phyloP scores from a whole-genome alignment of 2,113 vertebrate species.

The Raja brachyura region DNA sequence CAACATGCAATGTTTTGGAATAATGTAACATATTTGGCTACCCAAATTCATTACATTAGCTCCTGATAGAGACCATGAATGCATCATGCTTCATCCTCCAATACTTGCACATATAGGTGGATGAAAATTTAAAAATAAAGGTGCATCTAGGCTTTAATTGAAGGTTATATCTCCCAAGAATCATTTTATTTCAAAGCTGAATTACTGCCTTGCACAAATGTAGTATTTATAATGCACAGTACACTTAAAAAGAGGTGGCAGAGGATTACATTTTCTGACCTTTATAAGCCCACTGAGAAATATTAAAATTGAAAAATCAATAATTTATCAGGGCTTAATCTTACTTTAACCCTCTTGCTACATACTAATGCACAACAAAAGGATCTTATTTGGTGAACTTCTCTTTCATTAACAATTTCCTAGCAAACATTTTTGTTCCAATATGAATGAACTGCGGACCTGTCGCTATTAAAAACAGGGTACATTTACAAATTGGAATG shows the following conservation, averaged over 20 bases:
- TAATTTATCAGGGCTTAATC: background rate
- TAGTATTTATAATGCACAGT: background rate
- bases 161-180: background rate
- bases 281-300: background rate
- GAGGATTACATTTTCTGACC: background rate
- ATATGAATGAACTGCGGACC: background rate
- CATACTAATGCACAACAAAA: background rate
- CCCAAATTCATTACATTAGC: background rate
- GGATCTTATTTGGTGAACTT: background rate
- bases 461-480: background rate
- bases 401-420: background rate
- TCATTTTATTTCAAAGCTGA: background rate
- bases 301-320: background rate
- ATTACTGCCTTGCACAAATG: background rate
- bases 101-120: background rate
- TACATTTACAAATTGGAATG: background rate
- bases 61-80: background rate
- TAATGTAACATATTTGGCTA: background rate
- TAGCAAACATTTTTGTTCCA: background rate
- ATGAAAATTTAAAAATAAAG: background rate
- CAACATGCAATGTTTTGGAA: background rate
- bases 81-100: background rate
- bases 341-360: background rate
- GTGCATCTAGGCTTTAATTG: background rate
- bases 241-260: background rate